These are phyloP conservation scores for Drosophila pseudotalamancana DNA, from an alignment of 2,888 invertebrate species.

Conservation along the genomic window DNA sequence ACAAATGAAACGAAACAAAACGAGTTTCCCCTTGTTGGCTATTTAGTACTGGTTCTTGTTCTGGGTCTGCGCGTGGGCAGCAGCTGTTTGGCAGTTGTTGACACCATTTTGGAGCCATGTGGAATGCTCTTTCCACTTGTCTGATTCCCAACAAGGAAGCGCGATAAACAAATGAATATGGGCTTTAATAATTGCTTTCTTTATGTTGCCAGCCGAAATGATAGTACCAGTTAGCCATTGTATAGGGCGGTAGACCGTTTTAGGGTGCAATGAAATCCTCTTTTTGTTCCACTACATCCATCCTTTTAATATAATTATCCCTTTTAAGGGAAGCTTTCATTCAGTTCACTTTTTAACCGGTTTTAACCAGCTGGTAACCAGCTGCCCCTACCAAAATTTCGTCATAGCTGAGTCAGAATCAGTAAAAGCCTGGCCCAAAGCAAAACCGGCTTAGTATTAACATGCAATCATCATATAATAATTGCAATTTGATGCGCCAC, in stretches of 20 bases:
- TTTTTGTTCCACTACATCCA: too few species aligned
- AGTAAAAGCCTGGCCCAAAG: not conserved
- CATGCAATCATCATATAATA: slow-evolving; percentile 6
- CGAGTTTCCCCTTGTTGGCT: slow-evolving; percentile 21
- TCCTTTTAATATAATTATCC: not conserved
- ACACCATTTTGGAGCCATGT: slow-evolving; percentile 55
- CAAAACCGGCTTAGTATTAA: slow-evolving; percentile 7
- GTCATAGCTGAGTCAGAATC: slow-evolving; percentile 10
- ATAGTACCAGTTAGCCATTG: not conserved
- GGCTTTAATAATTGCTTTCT: not conserved
- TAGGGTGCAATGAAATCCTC: not conserved
- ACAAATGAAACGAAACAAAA: slow-evolving; percentile 21
- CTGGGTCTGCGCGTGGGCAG: slow-evolving; percentile 43
- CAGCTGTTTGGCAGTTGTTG: slow-evolving; percentile 45
- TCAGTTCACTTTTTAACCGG: not conserved
- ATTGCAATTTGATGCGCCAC: slow-evolving; percentile 7
- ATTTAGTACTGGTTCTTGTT: slow-evolving; percentile 31
- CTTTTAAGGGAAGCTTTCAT: not conserved
- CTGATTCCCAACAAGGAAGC: slow-evolving; percentile 34
- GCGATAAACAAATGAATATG: not conserved
- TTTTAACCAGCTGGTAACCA: slow-evolving; percentile 1
- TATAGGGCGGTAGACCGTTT: not conserved
- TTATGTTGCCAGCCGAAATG: slow-evolving; percentile 2
- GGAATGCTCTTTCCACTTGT: not conserved
- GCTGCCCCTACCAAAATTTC: not conserved